Base-by-base conservation (phyloP, 1,140 invertebrate species). In the Drosophila cardini region DNA sequence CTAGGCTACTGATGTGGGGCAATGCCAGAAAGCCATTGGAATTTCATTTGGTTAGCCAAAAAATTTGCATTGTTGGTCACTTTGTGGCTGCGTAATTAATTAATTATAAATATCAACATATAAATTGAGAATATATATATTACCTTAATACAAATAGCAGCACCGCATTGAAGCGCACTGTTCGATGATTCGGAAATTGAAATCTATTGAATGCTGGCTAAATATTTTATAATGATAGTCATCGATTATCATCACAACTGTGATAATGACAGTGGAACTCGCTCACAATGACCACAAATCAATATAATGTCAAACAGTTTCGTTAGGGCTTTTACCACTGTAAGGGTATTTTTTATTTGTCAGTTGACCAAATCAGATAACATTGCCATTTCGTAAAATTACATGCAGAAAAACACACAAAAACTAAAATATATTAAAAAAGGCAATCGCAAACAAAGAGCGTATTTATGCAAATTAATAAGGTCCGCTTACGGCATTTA, bases 381-480 rank as follows among this genome's bases (percentile, higher is more conserved):
- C 71, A 56, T 40, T 43, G 34, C 36, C 57, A 38, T 74, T 74
- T 74, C 72, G 72, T 62, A 74, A 74, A 73, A 48, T 16, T 30
- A 52, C 30, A 75, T 53, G 50, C 50, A 52, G 42, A 42, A 18
- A 8, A 65, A 40, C 48, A 26, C 42, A 69, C 13, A 52, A 58
- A 34, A 52, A 52, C 52, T 18, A 38, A 38, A 53, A 18, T 55
- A 38, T 55, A 38, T 34, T 38, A 34, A 26, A 45, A 67, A 62
- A 72, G 48, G 46, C 34, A 77, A 42, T 13, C 34, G 30, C 16
- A 77, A 72, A 67, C 53, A 72, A 26, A 65, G 34, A 55, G 55
- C 57, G 69, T 64, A 83, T 83, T 87, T 86, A 86, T 86, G 84
- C 62, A 79, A 86, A 86, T 89, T 72, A 87, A 73, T 40, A 64